A percentile compares a stretch with the other conserved stretches of the same genome.
phyloP scores from a whole-genome alignment of 2,888 invertebrate genomes.

The Spialia ferax region DNA sequence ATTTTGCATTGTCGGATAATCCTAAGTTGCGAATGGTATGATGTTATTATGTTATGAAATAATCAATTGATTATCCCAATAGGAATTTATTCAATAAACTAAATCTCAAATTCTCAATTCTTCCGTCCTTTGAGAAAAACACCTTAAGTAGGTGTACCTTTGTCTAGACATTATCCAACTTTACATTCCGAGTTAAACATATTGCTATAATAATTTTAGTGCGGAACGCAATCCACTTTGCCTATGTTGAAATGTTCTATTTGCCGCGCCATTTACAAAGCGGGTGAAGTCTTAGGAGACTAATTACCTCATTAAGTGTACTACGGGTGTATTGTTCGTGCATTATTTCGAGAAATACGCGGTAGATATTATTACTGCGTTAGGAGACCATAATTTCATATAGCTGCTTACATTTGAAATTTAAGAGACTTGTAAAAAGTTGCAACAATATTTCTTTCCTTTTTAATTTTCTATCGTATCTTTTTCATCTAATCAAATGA shows the following conservation, averaged over 20 bases:
- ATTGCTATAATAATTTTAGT: constrained; percentile 30
- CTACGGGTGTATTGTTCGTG: constrained; percentile 7
- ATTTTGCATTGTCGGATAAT: too few relatives aligned
- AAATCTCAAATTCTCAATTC: too few relatives aligned
- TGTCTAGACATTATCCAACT: neutral
- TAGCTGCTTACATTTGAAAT: too few relatives aligned
- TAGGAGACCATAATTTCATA: neutral
- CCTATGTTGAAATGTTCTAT: constrained; percentile 25
- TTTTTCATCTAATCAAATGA: too few relatives aligned
- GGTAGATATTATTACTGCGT: neutral
- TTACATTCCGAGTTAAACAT: neutral
- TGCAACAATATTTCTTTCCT: too few relatives aligned
- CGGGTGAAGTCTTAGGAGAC: constrained; percentile 35
- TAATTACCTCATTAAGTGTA: constrained; percentile 41
- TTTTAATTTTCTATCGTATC: too few relatives aligned
- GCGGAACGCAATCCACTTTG: constrained; percentile 33
- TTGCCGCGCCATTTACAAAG: constrained; percentile 37
- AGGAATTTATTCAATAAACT: too few relatives aligned
- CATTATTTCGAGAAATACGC: constrained; percentile 2
- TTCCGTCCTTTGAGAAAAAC: too few relatives aligned
- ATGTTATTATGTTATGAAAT: too few relatives aligned
- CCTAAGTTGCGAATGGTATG: too few relatives aligned
- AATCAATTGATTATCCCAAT: too few relatives aligned
- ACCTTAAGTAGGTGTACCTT: neutral
- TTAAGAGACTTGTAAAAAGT: too few relatives aligned